Percentiles rank a stretch among this genome's conserved stretches.
phyloP scores from a whole-genome alignment of 2,888 invertebrate species.

The Ophion ellenae region DNA sequence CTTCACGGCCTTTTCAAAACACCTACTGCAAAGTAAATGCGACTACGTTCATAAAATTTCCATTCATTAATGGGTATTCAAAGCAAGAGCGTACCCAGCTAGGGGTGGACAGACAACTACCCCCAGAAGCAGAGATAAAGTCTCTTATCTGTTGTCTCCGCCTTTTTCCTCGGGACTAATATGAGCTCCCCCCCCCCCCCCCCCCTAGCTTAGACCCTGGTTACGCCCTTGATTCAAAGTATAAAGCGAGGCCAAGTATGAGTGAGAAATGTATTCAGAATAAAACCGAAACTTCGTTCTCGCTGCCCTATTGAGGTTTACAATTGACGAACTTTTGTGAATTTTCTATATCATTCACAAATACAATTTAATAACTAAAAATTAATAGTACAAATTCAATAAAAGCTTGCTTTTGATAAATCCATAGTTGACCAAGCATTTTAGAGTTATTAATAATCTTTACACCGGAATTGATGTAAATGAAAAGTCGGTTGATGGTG shows the following conservation, averaged over 20 bases:
- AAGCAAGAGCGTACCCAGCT: not conserved
- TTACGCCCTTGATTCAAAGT: not conserved
- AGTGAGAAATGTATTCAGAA: not conserved
- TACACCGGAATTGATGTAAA: not conserved
- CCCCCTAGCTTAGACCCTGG: no score
- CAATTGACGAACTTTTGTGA: not conserved
- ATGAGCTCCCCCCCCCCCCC: no score
- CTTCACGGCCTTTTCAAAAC: not conserved
- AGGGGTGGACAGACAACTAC: no score
- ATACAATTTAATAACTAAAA: not conserved
- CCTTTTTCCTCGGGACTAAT: no score
- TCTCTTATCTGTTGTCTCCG: no score
- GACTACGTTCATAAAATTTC: not conserved
- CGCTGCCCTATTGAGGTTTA: no score
- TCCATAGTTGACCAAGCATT: not conserved
- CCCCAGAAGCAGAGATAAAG: no score
- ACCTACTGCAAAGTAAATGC: not conserved
- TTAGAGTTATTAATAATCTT: not conserved
- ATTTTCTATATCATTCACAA: slow-evolving; percentile 3
- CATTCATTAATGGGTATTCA: not conserved
- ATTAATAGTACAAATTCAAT: not conserved
- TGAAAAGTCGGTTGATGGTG: not conserved
- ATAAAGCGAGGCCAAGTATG: not conserved
- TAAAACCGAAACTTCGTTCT: not conserved
- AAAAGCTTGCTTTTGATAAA: not conserved